Evolutionary conservation across 2,797 vertebrate genomes (phyloP).

Genomic region (Cyprinella venusta): DNA sequence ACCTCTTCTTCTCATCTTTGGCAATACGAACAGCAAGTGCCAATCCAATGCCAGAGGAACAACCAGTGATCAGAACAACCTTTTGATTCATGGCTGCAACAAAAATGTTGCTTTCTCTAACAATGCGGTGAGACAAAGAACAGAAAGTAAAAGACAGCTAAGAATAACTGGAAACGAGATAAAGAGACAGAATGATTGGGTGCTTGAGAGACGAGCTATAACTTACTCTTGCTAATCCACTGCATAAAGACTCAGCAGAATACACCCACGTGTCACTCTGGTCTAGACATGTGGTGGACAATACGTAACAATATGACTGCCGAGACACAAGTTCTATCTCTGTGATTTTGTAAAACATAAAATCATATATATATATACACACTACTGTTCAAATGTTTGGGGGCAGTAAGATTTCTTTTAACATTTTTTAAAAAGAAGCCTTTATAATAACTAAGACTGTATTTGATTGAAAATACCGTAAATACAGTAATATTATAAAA

Average conservation of each 20-base stretch:
- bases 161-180: neutral
- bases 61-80: constrained; percentile 87
- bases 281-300: neutral
- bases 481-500: neutral
- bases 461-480: neutral
- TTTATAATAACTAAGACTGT: neutral
- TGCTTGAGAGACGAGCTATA: constrained; percentile 41
- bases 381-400: neutral
- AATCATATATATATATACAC: neutral
- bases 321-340: neutral
- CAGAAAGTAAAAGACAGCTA: constrained; percentile 41
- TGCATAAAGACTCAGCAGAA: constrained; percentile 46
- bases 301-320: neutral
- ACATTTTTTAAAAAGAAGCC: neutral
- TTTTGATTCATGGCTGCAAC: constrained; percentile 79
- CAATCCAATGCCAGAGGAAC: constrained; percentile 88
- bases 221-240: constrained; percentile 37
- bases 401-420: neutral
- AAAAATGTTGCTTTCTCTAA: neutral
- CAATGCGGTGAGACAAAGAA: neutral
- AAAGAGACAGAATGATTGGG: constrained; percentile 26
- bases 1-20: constrained; percentile 87
- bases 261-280: neutral
- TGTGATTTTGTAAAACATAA: neutral
- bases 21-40: constrained; percentile 83